phyloP scores from a whole-genome alignment of 2,797 vertebrate genomes.

The Artibeus lituratus region DNA sequence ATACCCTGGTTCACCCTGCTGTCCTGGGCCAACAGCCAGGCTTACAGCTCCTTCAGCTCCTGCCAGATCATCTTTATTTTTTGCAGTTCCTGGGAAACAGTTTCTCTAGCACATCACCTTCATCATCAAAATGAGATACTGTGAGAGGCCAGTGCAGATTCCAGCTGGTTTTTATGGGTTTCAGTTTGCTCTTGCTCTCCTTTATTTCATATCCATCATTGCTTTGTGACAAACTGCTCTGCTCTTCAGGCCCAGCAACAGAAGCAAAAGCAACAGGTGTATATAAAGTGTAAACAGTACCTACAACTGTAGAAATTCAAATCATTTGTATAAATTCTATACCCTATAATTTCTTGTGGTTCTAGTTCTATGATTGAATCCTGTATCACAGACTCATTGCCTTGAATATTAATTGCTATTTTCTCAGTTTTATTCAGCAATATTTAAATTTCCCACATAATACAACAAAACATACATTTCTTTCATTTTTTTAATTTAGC shows the following conservation, averaged over 20 bases:
- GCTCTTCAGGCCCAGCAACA: not conserved
- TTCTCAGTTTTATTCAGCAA: not conserved
- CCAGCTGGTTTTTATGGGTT: not conserved
- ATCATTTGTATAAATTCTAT: not conserved
- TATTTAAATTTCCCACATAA: not conserved
- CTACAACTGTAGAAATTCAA: not conserved
- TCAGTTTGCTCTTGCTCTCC: not conserved
- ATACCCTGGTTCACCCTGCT: not conserved
- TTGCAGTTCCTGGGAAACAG: not conserved
- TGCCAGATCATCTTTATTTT: not conserved
- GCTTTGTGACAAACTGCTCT: not conserved
- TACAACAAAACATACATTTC: not conserved
- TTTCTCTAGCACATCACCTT: not conserved
- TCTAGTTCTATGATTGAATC: not conserved
- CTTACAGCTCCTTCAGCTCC: not conserved
- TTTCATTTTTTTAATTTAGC: not conserved
- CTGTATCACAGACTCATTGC: not conserved
- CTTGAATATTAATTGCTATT: not conserved
- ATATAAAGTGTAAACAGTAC: fast-evolving
- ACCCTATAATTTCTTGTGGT: not conserved
- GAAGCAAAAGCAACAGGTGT: not conserved
- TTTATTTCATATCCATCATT: not conserved
- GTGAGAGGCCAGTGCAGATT: not conserved
- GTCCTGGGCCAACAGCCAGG: not conserved
- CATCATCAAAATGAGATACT: not conserved